Percentiles rank a stretch among this genome's conserved stretches.
phyloP scores from a whole-genome alignment of 30 jellyfish, hydroid and myxozoan species.

The Turritopsis rubra region DNA sequence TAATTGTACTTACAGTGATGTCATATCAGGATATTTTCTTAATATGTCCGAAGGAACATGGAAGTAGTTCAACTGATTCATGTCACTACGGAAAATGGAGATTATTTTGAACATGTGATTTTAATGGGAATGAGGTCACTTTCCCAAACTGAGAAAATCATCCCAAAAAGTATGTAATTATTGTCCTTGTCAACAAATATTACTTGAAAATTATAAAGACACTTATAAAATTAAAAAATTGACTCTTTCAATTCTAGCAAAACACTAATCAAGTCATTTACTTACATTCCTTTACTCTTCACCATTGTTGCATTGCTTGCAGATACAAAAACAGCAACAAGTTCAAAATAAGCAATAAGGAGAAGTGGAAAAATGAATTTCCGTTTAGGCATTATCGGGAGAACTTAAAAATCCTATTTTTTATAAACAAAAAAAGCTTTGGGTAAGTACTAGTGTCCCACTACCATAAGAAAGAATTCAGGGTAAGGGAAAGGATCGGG shows the following conservation, averaged over 20 bases:
- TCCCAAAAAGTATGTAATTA: too few species aligned
- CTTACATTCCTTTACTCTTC: background rate
- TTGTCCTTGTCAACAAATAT: too few species aligned
- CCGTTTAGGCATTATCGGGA: background rate
- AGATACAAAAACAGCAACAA: background rate
- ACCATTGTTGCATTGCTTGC: background rate
- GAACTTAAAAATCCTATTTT: too few species aligned
- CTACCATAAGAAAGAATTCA: too few species aligned
- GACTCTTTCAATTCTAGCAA: too few species aligned
- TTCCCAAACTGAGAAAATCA: too few species aligned
- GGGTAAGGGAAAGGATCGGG: too few species aligned
- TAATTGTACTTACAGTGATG: conserved; percentile 9
- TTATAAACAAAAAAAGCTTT: too few species aligned
- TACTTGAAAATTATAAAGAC: background rate
- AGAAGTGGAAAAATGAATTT: background rate
- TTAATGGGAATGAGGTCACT: too few species aligned
- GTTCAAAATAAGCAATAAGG: background rate
- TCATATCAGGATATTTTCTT: background rate
- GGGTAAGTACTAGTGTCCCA: too few species aligned
- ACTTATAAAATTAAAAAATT: too few species aligned
- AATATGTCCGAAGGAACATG: background rate
- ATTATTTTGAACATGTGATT: background rate
- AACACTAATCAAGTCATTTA: too few species aligned
- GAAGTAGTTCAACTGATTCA: background rate
- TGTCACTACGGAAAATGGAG: background rate